Percentiles rank a stretch among this genome's conserved stretches.
These are phyloP conservation scores for Macrosiphum euphorbiae DNA, from an alignment of 2,888 invertebrate species.

Conservation along the genomic window DNA sequence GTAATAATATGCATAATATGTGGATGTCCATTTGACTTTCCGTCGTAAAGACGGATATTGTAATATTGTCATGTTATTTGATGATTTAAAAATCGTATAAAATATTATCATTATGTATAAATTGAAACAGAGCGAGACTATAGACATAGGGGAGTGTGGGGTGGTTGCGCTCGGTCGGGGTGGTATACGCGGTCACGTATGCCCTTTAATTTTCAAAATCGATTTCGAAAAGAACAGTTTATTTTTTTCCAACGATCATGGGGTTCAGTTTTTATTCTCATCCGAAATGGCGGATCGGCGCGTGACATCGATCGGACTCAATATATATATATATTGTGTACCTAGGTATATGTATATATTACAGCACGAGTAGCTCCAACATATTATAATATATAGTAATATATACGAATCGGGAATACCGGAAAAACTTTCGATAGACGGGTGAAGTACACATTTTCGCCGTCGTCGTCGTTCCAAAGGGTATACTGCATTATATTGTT, in stretches of 20 bases:
- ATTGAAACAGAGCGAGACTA: background rate
- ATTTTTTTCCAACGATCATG: background rate
- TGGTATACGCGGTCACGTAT: background rate
- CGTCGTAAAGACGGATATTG: background rate
- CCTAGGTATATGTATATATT: background rate
- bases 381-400: background rate
- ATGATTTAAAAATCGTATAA: background rate
- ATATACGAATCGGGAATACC: background rate
- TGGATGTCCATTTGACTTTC: background rate
- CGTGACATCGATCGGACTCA: background rate
- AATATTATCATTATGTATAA: background rate
- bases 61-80: background rate
- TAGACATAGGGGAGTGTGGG: background rate
- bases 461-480: background rate
- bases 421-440: background rate
- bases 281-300: background rate
- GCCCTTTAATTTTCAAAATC: background rate
- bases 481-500: background rate
- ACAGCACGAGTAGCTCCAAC: background rate
- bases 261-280: background rate
- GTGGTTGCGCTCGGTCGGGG: background rate
- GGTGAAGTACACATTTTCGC: too few relatives aligned
- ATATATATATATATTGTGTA: background rate
- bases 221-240: background rate
- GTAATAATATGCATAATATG: too few relatives aligned